Base-by-base conservation (phyloP, 2,888 invertebrate species). In the Sicus ferrugineus region DNA sequence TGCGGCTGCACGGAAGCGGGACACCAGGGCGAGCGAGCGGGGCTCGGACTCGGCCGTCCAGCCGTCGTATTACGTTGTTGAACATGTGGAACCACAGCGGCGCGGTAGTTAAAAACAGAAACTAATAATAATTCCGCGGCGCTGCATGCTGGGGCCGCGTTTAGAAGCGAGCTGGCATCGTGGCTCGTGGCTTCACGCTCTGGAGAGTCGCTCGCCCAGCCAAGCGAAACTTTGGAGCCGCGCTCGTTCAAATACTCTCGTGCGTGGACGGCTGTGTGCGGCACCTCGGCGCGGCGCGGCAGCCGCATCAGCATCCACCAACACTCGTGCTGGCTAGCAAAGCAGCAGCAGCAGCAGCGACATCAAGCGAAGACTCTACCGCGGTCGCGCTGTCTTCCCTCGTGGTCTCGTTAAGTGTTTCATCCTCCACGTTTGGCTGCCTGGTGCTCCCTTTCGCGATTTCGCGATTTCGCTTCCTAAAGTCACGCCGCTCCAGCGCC, bases 131-230 rank as follows among this genome's bases (percentile, higher is more conserved):
- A 62, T 62, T 62, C 46, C 62, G 28, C 62, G 48, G 52, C 65
- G 54, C 26, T 65, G 65, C 54, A 52, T 64, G 64, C 52, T 34
- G 34, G 14, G 66, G 42, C 31, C 28, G 58, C 66, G 46, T 42
- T 58, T 34, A 46, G 34, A 66, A 46, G 66, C 58, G 30, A 56
- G 66, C 66, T 66, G 30, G 58, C 81, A 79, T 79, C 80, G 79
- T 82, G 83, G 82, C 82, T 83, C 82, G 82, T 82, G 82, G 83
- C 82, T 83, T 82, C 82, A 82, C 80, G 82, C 81, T 82, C 83
- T 79, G 76, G 76, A 79, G 74, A 73, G 50, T 67, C 74, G 69
- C 72, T 73, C 70, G 72, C 61, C 72, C 73, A 76, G 76, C 81
- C 81, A 82, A 81, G 83, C 81, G 83, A 78, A 74, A 79, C 79